These are phyloP conservation scores for Lasius fuliginosus DNA, from an alignment of 2,888 invertebrate species.

Conservation along the genomic window DNA sequence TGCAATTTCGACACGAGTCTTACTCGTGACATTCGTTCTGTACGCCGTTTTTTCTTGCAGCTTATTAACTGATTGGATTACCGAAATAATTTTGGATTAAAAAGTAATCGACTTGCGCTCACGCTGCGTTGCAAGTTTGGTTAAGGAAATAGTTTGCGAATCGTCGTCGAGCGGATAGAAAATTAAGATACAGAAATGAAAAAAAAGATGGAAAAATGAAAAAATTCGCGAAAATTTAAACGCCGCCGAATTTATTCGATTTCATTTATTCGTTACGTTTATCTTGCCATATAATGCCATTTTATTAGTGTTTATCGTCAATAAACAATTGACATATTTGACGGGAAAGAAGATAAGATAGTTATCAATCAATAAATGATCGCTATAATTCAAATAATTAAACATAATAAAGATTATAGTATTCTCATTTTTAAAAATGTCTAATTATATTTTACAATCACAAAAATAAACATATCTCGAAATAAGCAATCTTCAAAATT, in stretches of 20 bases:
- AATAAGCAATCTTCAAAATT: background rate
- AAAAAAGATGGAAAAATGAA: slow-evolving; percentile 39
- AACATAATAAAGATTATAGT: background rate
- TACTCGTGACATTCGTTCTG: background rate
- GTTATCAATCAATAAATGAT: background rate
- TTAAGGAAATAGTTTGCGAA: slow-evolving; percentile 61
- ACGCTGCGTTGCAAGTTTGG: slow-evolving; percentile 33
- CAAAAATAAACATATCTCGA: background rate
- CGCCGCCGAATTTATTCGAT: background rate
- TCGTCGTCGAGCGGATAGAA: slow-evolving; percentile 40
- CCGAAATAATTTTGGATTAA: slow-evolving; percentile 75
- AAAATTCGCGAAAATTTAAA: slow-evolving; percentile 24
- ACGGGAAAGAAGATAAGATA: background rate
- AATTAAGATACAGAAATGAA: slow-evolving; percentile 60
- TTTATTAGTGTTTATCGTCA: background rate
- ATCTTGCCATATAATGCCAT: background rate
- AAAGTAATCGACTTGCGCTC: slow-evolving; percentile 74
- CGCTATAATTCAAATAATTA: background rate
- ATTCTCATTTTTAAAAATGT: background rate
- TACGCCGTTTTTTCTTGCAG: slow-evolving; percentile 50
- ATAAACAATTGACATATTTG: background rate
- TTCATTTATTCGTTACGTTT: background rate
- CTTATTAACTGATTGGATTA: slow-evolving; percentile 78
- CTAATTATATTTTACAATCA: background rate
- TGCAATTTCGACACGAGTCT: background rate